Conservation (phyloP, 2,888 invertebrate genomes). For the Drosophila peninsularis region DNA sequence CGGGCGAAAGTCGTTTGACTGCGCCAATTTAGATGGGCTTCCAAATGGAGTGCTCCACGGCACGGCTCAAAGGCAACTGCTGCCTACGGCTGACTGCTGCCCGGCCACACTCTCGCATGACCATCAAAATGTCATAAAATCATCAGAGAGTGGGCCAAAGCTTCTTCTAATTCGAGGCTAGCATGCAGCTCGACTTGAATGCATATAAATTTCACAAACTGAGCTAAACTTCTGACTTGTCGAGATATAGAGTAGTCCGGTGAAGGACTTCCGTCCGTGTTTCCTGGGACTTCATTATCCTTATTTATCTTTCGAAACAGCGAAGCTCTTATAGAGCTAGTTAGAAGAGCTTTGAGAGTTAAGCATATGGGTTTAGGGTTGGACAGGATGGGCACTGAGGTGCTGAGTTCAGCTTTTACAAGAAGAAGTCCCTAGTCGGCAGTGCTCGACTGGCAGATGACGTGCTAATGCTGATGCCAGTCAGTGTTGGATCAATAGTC, state of each 20-base stretch:
- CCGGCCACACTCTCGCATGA: neutral
- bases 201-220: neutral
- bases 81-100: neutral
- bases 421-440: too few relatives aligned
- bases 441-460: too few relatives aligned
- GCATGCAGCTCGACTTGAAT: conserved; percentile 2
- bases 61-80: neutral
- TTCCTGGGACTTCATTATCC: neutral
- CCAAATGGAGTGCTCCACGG: conserved; percentile 13
- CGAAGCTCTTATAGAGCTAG: too few relatives aligned
- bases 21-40: conserved; percentile 46
- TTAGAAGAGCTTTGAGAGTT: neutral
- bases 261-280: neutral
- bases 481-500: too few relatives aligned
- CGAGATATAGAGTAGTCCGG: neutral
- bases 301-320: too few relatives aligned
- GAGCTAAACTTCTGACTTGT: too few relatives aligned
- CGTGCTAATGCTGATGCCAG: too few relatives aligned
- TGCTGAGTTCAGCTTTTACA: too few relatives aligned
- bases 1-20: conserved; percentile 55
- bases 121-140: conserved; percentile 14
- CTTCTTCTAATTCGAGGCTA: neutral
- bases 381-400: too few relatives aligned
- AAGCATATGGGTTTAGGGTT: neutral
- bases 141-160: neutral